Base-by-base conservation (phyloP, 2,888 invertebrate genomes). In the Zeuzera pyrina region DNA sequence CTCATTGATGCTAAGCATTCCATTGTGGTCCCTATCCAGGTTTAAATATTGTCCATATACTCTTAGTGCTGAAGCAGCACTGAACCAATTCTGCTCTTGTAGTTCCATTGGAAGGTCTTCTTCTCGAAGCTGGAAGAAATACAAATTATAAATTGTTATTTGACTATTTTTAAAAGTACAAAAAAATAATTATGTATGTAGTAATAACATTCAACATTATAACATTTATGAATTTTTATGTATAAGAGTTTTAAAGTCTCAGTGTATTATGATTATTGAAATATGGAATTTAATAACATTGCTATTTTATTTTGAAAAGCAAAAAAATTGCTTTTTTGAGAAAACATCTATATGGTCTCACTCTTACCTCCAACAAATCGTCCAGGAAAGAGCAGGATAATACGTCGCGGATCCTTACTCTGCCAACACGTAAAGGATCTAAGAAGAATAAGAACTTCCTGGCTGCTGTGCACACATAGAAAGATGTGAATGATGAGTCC, bases 391-490 rank as follows among this genome's bases (percentile, higher is more conserved):
- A 93, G 62, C 94, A 95, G 1, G 95, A 93, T 36, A 98, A 81
- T 46, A 98, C 93, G 59, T 97, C 97, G 33, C 93, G 87, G 49
- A 98, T 97, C 49, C 94, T 87, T 29, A 98, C 93, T 43, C 93
- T 87, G 0, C 96, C 95, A 0, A 94, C 93, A 40, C 94, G 84
- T 41, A 95, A 70, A 0, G 95, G 94, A 65, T 98, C 98, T 8
- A 98, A 83, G 64, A 97, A 98, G 81, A 98, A 98, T 52, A 98
- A 88, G 78, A 98, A 97, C 66, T 97, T 97, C 47, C 97, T 86
- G 0, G 96, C 96, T 2, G 96, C 97, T 0, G 97, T 97, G 63
- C 97, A 97, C 12, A 97, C 92, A 65, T 98, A 98, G 83, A 98
- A 98, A 7, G 93, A 94, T 54, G 95, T 94, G 76, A 98, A 97